Percentiles rank a stretch among this genome's conserved stretches.
Evolutionary conservation across 2,113 vertebrate genomes (phyloP).

Genomic region (cattle (Bos taurus)): ARS-UCD2.0 NC_037331.1:21397001-21397500

Average conservation of each 20-base stretch:
- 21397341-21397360: background rate
- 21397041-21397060: background rate
- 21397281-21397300: background rate
- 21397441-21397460: background rate
- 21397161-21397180: background rate
- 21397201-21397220: background rate
- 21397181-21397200: background rate
- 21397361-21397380: background rate
- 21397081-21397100: background rate
- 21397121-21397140: background rate
- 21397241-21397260: background rate
- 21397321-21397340: background rate
- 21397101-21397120: background rate
- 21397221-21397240: background rate
- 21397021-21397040: background rate
- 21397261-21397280: background rate
- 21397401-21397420: background rate
- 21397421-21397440: background rate
- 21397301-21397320: background rate
- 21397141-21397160: rapidly evolving
- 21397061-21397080: background rate
- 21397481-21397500: background rate
- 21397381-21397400: background rate
- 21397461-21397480: background rate
- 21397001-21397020: background rate